Evolutionary conservation across 2,797 vertebrate species (phyloP), one percentile per base, ranked within the genome.

Genomic region (Anableps anableps): DNA sequence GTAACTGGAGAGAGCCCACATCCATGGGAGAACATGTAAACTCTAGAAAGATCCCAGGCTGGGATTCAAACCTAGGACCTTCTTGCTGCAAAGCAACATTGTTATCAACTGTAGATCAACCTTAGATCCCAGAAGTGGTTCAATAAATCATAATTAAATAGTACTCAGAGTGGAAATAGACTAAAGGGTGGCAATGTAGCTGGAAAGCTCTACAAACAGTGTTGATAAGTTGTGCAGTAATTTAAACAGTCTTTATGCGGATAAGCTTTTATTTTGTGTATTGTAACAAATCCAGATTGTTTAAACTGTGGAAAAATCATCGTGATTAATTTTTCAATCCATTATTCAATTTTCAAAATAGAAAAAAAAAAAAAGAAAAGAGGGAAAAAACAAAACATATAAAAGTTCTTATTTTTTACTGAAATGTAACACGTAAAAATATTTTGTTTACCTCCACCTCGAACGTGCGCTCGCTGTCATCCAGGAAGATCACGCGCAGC

Each of bases 391-490:
- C 11, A 31, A 47, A 17, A 29, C 0, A 6, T 26, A 5, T 29
- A 16, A 43, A 71, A 72, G 4, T n/a, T n/a, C 17, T n/a, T n/a
- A n/a, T n/a, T n/a, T n/a, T n/a, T 29, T 16, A 10, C 3, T 1
- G 14, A 8, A 3, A n/a, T n/a, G 9, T 29, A 47, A 45, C 17
- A 23, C 34, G 23, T 23, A 34, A 21, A 23, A 14, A 16, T 48
- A 31, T 6, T 26, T 26, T 8, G 11, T 74, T 26, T 51, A 96
- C 96, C 94, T 96, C 94, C 80, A 96, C 95, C 77, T 96, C 95
- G 79, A 96, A 96, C 53, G 94, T 93, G 80, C 95, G 92, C 89
- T 96, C 95, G 81, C 94, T 96, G 85, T 95, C 94, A 34, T 96
- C 96, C 88, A 96, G 88, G 81, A 96, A 95, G 51, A 95, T 72